A percentile compares a stretch with the other conserved stretches of the same genome.
Evolutionary conservation across 2,797 vertebrate species (phyloP).

Genomic region (Sarcophilus harrisii): DNA sequence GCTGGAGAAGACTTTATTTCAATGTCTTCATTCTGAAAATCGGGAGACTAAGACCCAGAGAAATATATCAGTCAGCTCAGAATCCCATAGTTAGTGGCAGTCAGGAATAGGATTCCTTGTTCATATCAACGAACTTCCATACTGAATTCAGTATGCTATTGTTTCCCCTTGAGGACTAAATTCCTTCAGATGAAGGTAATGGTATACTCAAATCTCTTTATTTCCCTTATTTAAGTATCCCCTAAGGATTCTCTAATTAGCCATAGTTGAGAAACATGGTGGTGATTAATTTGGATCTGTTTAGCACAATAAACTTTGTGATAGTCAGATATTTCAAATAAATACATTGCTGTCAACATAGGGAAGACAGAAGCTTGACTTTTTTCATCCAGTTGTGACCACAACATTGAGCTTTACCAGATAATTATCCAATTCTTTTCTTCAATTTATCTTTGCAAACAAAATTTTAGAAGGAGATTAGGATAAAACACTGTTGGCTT

Average conservation of each 20-base stretch:
- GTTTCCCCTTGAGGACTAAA: neutral
- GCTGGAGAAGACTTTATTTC: neutral
- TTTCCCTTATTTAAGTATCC: neutral
- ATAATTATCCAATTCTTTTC: slow-evolving; percentile 6
- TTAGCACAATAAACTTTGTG: neutral
- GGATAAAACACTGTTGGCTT: neutral
- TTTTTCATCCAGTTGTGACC: slow-evolving; percentile 1
- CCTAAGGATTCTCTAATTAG: neutral
- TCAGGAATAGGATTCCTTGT: neutral
- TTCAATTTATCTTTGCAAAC: slow-evolving; percentile 15
- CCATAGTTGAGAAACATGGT: neutral
- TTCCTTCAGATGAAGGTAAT: neutral
- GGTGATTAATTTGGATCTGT: neutral
- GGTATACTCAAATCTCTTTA: neutral
- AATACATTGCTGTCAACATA: slow-evolving; percentile 9
- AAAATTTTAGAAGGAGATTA: neutral
- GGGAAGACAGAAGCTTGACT: neutral
- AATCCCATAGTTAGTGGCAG: neutral
- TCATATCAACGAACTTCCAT: neutral
- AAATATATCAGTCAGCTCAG: neutral
- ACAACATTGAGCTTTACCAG: neutral
- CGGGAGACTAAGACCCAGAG: neutral
- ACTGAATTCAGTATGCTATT: neutral
- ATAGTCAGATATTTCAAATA: slow-evolving; percentile 11
- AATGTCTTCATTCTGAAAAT: neutral